Conservation (phyloP, 2,797 vertebrate genomes). For the Streptopelia turtur region DNA sequence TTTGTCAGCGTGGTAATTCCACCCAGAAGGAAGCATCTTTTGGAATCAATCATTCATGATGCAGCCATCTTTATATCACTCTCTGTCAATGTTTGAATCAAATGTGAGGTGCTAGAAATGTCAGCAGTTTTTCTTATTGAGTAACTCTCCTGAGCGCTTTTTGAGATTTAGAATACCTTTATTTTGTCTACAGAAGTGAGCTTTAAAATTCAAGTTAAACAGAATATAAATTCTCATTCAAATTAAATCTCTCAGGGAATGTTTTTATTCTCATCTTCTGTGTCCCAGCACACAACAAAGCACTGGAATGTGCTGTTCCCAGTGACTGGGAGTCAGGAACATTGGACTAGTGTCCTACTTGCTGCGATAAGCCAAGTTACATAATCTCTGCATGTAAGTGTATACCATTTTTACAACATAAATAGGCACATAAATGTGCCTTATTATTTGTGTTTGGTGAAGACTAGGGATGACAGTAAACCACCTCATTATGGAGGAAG, state of each 20-base stretch:
- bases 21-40: not conserved
- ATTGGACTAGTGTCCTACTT: not conserved
- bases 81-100: constrained; percentile 11
- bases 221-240: not conserved
- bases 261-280: not conserved
- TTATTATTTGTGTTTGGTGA: not conserved
- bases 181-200: not conserved
- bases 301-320: not conserved
- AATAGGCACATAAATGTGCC: not conserved
- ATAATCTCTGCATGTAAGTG: not conserved
- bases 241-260: not conserved
- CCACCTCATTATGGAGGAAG: not conserved
- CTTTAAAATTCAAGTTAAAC: not conserved
- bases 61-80: not conserved
- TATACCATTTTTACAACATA: not conserved
- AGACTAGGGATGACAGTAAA: not conserved
- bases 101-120: not conserved
- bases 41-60: not conserved
- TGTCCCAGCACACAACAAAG: not conserved
- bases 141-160: not conserved
- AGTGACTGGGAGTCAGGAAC: not conserved
- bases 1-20: not conserved
- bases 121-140: not conserved
- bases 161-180: not conserved
- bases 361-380: not conserved